Evolutionary conservation across 2,888 invertebrate genomes (phyloP), one percentile per base, ranked within the genome.

Genomic region (Limnephilus rhombicus): DNA sequence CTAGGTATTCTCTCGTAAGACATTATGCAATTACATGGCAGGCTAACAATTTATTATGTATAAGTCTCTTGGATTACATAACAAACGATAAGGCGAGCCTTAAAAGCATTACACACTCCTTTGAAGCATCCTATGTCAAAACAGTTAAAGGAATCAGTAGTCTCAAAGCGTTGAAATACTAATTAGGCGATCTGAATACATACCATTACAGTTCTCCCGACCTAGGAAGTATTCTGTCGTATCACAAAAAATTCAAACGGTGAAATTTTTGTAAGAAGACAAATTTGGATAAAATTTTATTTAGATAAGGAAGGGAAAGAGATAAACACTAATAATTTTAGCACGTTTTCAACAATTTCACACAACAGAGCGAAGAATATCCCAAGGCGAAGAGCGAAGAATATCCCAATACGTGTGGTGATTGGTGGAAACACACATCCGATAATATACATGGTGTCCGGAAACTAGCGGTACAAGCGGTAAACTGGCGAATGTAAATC

Each of bases 111-210:
- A 68, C 68, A 87, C n/a, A 68, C 13, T 31, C 12, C 53, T 29
- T n/a, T 15, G 87, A 87, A 68, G 18, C 68, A 29, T 34, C 87
- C 68, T n/a, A 87, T 53, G 87, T 53, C 34, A 31, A 53, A 31
- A 87, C 15, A 53, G 87, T 49, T 34, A 31, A 87, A 29, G 87
- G 68, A 31, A 87, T 87, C 49, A 87, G 68, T 53, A 87, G 87
- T 45, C 87, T 13, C 12, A 0, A 49, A 2, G 87, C 45, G 87
- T 87, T 7, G 29, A 34, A 87, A 2, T n/a, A 87, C 49, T 87
- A 87, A 49, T 68, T 87, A 86, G 29, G n/a, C 83, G 31, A 15
- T 18, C 83, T 24, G 0, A 68, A 68, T 68, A 68, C 68, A 68
- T 68, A n/a, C 24, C 7, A n/a, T 68, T 68, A 68, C 24, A 68